Evolutionary conservation across 2,888 invertebrate genomes (phyloP).

Genomic region (Ochropleura leucogaster): DNA sequence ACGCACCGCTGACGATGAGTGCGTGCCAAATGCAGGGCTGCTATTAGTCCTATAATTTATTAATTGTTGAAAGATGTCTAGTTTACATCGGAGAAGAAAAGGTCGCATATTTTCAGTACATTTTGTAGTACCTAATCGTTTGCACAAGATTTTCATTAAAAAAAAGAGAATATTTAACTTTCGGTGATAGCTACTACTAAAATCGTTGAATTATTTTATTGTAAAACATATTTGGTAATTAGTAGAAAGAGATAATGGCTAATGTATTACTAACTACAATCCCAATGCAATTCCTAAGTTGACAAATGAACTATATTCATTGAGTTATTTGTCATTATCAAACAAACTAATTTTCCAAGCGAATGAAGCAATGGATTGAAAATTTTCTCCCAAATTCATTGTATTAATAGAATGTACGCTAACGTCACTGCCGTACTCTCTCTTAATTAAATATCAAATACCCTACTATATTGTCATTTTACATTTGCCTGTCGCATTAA

Average conservation of each 20-base stretch:
- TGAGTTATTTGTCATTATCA: not conserved
- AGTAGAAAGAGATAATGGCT: not conserved
- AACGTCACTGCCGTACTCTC: too few species aligned
- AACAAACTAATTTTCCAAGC: not conserved
- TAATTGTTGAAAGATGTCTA: conserved; percentile 12
- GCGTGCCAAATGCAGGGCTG: conserved; percentile 65
- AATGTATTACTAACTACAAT: not conserved
- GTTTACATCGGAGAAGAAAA: not conserved
- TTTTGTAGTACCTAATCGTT: too few species aligned
- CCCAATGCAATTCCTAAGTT: not conserved
- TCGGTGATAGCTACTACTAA: too few species aligned
- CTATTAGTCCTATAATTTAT: conserved; percentile 14
- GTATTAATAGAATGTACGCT: too few species aligned
- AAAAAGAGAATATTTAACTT: too few species aligned
- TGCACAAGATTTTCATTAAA: too few species aligned
- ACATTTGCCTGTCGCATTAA: conserved; percentile 8
- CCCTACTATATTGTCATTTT: not conserved
- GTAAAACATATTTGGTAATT: not conserved
- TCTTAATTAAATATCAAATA: not conserved
- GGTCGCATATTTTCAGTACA: too few species aligned
- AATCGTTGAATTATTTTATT: not conserved
- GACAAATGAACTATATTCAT: not conserved
- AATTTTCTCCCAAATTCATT: not conserved
- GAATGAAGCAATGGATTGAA: not conserved
- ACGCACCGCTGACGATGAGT: conserved; percentile 72